phyloP scores from a whole-genome alignment of 2,113 vertebrate genomes.

The Melanotaenia duboulayi region DNA sequence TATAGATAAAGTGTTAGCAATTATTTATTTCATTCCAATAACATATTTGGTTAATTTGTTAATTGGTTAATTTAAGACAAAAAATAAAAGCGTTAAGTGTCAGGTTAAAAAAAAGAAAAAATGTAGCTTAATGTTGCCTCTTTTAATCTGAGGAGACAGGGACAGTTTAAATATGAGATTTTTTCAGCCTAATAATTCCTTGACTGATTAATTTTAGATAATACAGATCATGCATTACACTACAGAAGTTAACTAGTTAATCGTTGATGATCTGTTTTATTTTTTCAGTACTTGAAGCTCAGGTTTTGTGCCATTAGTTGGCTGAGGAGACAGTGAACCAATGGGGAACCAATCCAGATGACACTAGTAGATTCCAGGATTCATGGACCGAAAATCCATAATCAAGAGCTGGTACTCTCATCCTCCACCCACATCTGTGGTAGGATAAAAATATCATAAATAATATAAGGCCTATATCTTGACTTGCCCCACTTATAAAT shows the following conservation, averaged over 20 bases:
- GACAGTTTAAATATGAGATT: neutral
- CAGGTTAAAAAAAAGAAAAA: no score
- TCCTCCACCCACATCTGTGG: neutral
- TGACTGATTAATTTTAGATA: neutral
- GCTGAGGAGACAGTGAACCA: neutral
- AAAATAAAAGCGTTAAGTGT: no score
- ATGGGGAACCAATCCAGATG: neutral
- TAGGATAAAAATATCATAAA: conserved; percentile 20
- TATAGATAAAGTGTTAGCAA: no score
- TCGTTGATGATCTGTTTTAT: neutral
- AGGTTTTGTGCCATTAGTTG: neutral
- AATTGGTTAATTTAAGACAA: no score
- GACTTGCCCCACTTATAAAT: neutral
- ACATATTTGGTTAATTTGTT: no score
- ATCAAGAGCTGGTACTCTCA: neutral
- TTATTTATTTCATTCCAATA: no score
- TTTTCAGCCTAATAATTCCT: neutral
- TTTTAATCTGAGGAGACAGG: no score
- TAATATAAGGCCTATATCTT: neutral
- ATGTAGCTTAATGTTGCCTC: no score
- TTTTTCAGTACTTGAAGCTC: neutral
- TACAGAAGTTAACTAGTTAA: neutral
- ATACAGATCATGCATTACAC: neutral
- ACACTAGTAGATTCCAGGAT: neutral
- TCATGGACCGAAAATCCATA: conserved; percentile 9